Evolutionary conservation across 2,113 vertebrate species (phyloP), one percentile per base, ranked within the genome.

Genomic region (Sylvietta virens): DNA sequence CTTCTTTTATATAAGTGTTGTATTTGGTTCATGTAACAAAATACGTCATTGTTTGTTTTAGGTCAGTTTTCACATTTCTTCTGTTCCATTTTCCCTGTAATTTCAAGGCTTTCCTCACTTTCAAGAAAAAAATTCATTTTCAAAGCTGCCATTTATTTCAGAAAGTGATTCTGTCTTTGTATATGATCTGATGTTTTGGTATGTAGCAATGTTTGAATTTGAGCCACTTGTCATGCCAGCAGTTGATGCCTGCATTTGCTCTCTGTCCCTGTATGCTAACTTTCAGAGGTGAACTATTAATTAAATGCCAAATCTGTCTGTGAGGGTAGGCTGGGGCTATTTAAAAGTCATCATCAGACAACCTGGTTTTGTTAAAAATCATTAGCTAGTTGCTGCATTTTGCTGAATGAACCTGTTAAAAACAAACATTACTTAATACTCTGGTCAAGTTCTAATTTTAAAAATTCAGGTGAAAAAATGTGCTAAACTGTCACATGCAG

Each of bases 401-500:
- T 85, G 39, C 71, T 3, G 0, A n/a, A 15, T 51, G 15, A 86
- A n/a, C 18, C 6, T 71, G 19, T 56, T 83, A 64, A 88, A 81
- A 66, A 14, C 3, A 10, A 76, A 31, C 8, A 24, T 89, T 80
- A 16, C 10, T 18, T 76, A 74, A 66, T 31, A 76, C 40, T 54
- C 11, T n/a, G 10, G 14, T 66, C 3, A 77, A 72, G 17, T 65
- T 89, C 19, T 69, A 57, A 56, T 60, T 70, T 1, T 11, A 80
- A 76, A 86, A 62, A 37, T 11, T 51, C 0, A 6, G 53, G 28
- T 69, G 40, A 47, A 60, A 78, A 58, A 44, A 33, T 22, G 5
- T 67, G 12, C 15, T 10, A 1, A 27, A 6, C 28, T 61, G 28
- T 56, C 8, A 62, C 0, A 0, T 56, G 33, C 24, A 61, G 14